Percentiles rank a stretch among this genome's conserved stretches.
Conservation (phyloP, 1,140 invertebrate species). For the Drosophila sproati region DNA sequence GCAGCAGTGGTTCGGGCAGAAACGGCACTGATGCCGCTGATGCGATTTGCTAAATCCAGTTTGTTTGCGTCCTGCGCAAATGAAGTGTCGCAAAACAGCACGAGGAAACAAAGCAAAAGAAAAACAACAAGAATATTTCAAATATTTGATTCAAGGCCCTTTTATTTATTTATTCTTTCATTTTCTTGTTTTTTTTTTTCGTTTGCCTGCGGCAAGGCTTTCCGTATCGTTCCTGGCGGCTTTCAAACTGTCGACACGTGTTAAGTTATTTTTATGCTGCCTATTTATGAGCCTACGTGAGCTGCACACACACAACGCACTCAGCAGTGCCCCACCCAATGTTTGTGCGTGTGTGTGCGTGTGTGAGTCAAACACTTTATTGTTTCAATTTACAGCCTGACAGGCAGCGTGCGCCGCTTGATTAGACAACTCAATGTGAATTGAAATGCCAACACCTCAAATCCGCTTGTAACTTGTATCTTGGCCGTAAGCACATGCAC, state of each 20-base stretch:
- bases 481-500: constrained; percentile 33
- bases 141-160: constrained; percentile 63
- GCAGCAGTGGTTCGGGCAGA: constrained; percentile 24
- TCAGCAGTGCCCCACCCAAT: not conserved
- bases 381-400: constrained; percentile 79
- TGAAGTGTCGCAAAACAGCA: constrained; percentile 61
- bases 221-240: constrained; percentile 48
- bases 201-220: constrained; percentile 32
- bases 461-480: constrained; percentile 68
- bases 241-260: constrained; percentile 80
- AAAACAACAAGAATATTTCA: constrained; percentile 60
- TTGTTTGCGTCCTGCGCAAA: constrained; percentile 74
- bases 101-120: constrained; percentile 7
- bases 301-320: constrained; percentile 48
- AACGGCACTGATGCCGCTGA: constrained; percentile 38
- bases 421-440: constrained; percentile 81
- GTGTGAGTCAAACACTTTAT: constrained; percentile 77
- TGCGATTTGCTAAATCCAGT: constrained; percentile 80
- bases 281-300: constrained; percentile 78
- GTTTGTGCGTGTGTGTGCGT: constrained; percentile 33
- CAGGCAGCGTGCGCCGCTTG: constrained; percentile 70
- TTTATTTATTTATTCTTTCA: not conserved
- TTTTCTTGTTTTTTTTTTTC: not conserved
- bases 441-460: constrained; percentile 80
- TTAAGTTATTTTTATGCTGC: constrained; percentile 83